Base-by-base conservation (phyloP, 2,888 invertebrate species). In the Disparrhopalites patrizii region DNA sequence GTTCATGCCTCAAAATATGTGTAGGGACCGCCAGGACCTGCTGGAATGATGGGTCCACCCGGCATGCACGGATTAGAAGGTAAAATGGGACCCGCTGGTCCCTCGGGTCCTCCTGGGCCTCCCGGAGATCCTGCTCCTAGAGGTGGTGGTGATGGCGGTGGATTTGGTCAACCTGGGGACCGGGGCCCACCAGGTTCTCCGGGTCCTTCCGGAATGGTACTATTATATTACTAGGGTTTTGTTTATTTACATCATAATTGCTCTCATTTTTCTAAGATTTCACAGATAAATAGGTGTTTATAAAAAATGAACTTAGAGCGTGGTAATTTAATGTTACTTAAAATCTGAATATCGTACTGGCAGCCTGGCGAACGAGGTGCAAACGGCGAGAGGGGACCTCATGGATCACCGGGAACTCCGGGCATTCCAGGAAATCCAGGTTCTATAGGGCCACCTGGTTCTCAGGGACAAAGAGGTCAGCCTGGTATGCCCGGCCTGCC, bases 401-500 rank as follows among this genome's bases (percentile, higher is more conserved):
- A 69, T 38, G 68, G 70, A 57, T 67, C 69, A 4, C 28, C 60
- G 23, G 67, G 67, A 38, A 56, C 81, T 79, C 80, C 80, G 77
- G 85, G 85, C 1, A 80, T 81, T 31, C 77, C 80, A 3, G 85
- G 85, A 1, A 64, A 77, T 0, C 74, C 77, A 31, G 79, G 80
- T 8, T 61, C 62, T 10, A 58, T 60, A 23, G 63, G 70, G 10
- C 67, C 80, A n/a, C 81, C 82, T 0, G 85, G 85, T 0, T 69
- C 79, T 5, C 72, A 76, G 47, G 78, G 78, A 61, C 75, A 74
- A 54, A 74, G 76, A 62, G 80, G 80, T 27, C 71, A 72, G 15
- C 75, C 77, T 8, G 80, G 80, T 69, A 79, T 82, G 70, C 83
- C 83, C 4, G 87, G 87, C 23, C 76, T 82, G 36, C 81, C 83